Evolutionary conservation across 2,888 invertebrate species (phyloP), one percentile per base, ranked within the genome.

Genomic region (Phorcus lineatus): DNA sequence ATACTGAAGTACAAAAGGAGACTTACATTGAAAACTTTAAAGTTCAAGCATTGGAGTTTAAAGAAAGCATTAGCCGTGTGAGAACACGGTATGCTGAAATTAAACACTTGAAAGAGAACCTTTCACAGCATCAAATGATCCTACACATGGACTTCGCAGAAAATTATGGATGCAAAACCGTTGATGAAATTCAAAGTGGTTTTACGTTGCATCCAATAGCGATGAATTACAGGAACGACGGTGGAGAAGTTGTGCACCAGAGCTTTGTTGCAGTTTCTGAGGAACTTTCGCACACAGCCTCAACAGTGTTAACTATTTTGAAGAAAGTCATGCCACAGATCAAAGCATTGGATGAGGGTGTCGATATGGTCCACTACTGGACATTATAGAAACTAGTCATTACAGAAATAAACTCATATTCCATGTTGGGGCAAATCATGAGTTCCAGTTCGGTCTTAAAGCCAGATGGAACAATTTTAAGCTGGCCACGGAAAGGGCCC

Each of bases 201-300:
- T 2, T 55, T 4, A 55, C 55, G 9, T 11, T 80, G 31, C 79
- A 81, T 47, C 79, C 81, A 4, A 52, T 80, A 6, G 74, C 80
- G n/a, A 19, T 76, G 2, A 53, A 80, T 53, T 80, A 81, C 57
- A 16, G 36, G 6, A 52, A 76, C 16, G 22, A 19, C 13, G 55
- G 52, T 22, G 75, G 55, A 17, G 24, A 54, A 24, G 31, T 79
- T 53, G 16, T 13, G 6, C 79, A 79, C 79, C 36, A 79, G 54
- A 79, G 76, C 31, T 78, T 77, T 57, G 66, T 80, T 3, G 52
- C 47, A 36, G 80, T 77, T 4, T 80, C 80, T 17, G 75, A 80
- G 13, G 36, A 78, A 22, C n/a, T 22, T 22, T 19, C 9, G 17
- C 75, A 77, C 40, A 40, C 28, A 24, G 22, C 80, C 3, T 54